A percentile compares a stretch with the other conserved stretches of the same genome.
These are phyloP conservation scores for Sarcophaga bullata DNA, from an alignment of 1,140 invertebrate genomes.

Conservation along the genomic window DNA sequence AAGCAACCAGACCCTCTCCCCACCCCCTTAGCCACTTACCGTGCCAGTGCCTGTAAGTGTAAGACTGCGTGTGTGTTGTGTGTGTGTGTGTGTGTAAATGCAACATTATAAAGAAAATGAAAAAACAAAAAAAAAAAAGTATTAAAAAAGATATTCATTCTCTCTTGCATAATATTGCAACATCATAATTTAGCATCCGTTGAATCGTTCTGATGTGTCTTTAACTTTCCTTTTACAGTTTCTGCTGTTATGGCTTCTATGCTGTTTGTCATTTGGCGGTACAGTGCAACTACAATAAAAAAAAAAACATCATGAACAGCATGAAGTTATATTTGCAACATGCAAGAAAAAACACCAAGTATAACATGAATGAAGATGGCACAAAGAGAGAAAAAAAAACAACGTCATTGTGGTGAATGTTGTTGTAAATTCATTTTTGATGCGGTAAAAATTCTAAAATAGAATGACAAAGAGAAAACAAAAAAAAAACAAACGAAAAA, in stretches of 20 bases:
- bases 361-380: too few relatives aligned
- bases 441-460: conserved; percentile 29
- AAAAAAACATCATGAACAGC: not conserved
- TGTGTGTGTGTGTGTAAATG: not conserved
- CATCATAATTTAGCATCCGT: conserved; percentile 39
- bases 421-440: conserved; percentile 35
- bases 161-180: conserved; percentile 29
- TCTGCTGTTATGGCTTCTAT: not conserved
- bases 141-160: not conserved
- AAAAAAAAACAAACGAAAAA: too few relatives aligned
- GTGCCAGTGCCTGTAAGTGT: too few relatives aligned
- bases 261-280: not conserved
- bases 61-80: not conserved
- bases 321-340: not conserved
- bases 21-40: too few relatives aligned
- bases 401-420: conserved; percentile 30
- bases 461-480: not conserved
- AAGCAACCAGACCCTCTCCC: not conserved
- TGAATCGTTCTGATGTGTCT: conserved; percentile 12
- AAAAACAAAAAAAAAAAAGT: not conserved
- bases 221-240: not conserved
- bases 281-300: not conserved
- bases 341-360: not conserved
- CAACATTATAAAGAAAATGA: not conserved
- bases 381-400: not conserved